Conservation (phyloP, 2,888 invertebrate genomes). For the Trichopria drosophilae region DNA sequence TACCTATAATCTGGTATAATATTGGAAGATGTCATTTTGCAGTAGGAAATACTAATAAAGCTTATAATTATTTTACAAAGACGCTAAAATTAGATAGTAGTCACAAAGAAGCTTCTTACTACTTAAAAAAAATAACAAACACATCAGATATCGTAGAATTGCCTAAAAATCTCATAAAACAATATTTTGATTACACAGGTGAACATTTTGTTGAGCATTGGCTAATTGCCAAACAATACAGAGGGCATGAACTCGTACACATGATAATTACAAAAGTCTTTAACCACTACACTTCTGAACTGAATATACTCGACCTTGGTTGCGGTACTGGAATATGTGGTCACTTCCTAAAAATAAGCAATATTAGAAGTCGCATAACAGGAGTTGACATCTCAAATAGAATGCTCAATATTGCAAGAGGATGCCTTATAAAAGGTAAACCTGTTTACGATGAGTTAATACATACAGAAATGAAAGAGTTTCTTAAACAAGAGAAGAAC, state of each 20-base stretch:
- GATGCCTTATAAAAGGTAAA: constrained; percentile 16
- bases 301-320: constrained; percentile 16
- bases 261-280: constrained; percentile 16
- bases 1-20: constrained; percentile 12
- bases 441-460: constrained; percentile 15
- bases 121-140: constrained; percentile 15
- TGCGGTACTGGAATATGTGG: constrained; percentile 16
- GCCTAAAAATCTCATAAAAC: constrained; percentile 14
- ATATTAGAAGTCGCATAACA: constrained; percentile 13
- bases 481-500: constrained; percentile 16
- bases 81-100: constrained; percentile 12
- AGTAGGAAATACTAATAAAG: constrained; percentile 15
- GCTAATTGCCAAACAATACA: constrained; percentile 14
- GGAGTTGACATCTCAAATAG: constrained; percentile 15
- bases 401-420: constrained; percentile 16
- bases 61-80: constrained; percentile 15
- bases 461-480: constrained; percentile 16
- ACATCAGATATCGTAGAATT: constrained; percentile 11
- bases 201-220: constrained; percentile 16
- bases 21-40: constrained; percentile 14
- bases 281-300: constrained; percentile 14
- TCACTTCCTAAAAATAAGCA: constrained; percentile 13
- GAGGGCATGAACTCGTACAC: constrained; percentile 16
- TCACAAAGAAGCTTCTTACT: constrained; percentile 14
- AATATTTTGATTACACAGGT: constrained; percentile 17